Percentiles rank a stretch among this genome's conserved stretches.
phyloP scores from a whole-genome alignment of 2,797 vertebrate genomes.

The Parauchenoglanis ngamensis region DNA sequence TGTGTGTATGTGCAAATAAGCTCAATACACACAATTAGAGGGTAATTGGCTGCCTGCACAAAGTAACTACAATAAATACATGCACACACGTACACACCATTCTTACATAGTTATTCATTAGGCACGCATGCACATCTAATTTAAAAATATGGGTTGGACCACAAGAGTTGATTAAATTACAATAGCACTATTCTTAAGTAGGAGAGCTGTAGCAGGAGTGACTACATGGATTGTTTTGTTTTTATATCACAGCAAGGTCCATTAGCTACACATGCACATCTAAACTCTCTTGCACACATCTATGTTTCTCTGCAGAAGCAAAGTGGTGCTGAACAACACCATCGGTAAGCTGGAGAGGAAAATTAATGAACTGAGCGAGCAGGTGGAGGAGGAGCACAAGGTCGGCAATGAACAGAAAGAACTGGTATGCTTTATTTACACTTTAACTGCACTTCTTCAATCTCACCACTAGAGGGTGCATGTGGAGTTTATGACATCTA shows the following conservation, averaged over 20 bases:
- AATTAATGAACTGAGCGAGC: constrained; percentile 74
- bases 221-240: too few species aligned
- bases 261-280: background rate
- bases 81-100: background rate
- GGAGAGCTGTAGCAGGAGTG: too few species aligned
- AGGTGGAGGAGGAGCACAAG: constrained; percentile 77
- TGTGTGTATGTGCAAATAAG: background rate
- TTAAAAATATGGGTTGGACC: too few species aligned
- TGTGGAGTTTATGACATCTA: background rate
- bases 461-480: constrained; percentile 44
- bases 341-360: constrained; percentile 77
- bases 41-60: background rate
- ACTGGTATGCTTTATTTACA: constrained; percentile 64
- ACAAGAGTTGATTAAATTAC: too few species aligned
- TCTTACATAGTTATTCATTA: background rate
- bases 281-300: background rate
- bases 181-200: too few species aligned
- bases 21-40: background rate
- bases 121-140: background rate
- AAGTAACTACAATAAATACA: background rate
- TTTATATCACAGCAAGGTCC: too few species aligned
- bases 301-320: constrained; percentile 66
- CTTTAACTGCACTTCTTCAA: background rate
- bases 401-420: constrained; percentile 76
- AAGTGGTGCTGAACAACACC: constrained; percentile 66